Percentiles rank a stretch among this genome's conserved stretches.
Evolutionary conservation across 2,888 invertebrate species (phyloP).

Genomic region (Nycteola revayana): DNA sequence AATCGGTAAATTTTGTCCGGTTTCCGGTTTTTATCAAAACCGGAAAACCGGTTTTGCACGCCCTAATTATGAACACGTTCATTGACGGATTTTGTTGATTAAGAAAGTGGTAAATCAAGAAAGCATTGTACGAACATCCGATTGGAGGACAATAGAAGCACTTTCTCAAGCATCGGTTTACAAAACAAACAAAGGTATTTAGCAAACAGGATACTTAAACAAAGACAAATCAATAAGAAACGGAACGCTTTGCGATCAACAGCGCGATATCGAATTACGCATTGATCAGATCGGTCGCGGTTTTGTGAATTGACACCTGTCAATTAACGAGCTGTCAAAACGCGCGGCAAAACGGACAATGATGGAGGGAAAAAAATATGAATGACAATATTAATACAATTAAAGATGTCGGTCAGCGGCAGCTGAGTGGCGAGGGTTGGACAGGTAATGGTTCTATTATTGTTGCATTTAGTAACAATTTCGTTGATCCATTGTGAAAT

Average conservation of each 20-base stretch:
- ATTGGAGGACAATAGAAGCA: background rate
- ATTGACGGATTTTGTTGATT: no score
- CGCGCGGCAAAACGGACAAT: constrained; percentile 33
- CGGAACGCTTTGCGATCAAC: constrained; percentile 38
- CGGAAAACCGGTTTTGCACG: no score
- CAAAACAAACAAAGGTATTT: constrained; percentile 20
- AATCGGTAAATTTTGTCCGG: no score
- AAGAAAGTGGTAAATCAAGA: background rate
- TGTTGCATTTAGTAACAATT: constrained; percentile 1
- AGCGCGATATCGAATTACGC: constrained; percentile 46
- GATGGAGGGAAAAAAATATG: constrained; percentile 27
- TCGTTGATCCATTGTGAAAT: constrained; percentile 17
- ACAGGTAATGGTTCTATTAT: constrained; percentile 37
- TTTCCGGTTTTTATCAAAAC: no score
- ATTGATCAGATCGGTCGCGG: constrained; percentile 5
- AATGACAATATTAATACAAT: constrained; percentile 39
- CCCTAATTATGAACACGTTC: no score
- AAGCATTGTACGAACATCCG: background rate
- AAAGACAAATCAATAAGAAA: constrained; percentile 20
- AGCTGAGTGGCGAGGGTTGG: constrained; percentile 31
- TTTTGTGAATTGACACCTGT: constrained; percentile 45
- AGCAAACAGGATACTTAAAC: constrained; percentile 22
- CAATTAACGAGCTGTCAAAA: constrained; percentile 55
- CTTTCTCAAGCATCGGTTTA: constrained; percentile 23
- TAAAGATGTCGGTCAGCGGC: constrained; percentile 42